A percentile compares a stretch with the other conserved stretches of the same genome.
phyloP scores from a whole-genome alignment of 2,113 vertebrate species.

The Butorides virescens region DNA sequence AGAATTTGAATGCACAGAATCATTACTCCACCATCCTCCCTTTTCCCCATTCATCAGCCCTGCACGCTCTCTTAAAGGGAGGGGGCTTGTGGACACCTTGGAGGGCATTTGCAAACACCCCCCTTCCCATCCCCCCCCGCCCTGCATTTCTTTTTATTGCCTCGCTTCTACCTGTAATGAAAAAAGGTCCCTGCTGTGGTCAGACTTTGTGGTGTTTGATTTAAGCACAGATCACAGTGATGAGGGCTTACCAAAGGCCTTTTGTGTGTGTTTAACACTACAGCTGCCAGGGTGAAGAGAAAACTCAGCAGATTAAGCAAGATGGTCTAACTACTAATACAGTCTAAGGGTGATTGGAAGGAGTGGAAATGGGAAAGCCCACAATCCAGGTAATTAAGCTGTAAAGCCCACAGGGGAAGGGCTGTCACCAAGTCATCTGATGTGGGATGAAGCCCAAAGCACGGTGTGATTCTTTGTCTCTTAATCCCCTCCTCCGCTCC shows the following conservation, averaged over 20 bases:
- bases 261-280: conserved; percentile 31
- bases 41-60: not conserved
- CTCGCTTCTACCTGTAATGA: conserved; percentile 21
- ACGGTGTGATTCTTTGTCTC: conserved; percentile 42
- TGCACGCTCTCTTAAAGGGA: not conserved
- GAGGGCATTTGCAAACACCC: not conserved
- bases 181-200: not conserved
- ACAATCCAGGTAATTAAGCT: conserved; percentile 67
- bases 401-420: conserved; percentile 57
- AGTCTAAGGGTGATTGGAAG: not conserved
- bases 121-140: too few species aligned
- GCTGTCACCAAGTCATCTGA: conserved; percentile 64
- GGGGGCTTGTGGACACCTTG: not conserved
- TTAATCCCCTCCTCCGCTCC: conserved; percentile 44
- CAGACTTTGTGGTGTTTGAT: conserved; percentile 23
- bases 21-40: not conserved
- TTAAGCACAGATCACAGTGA: not conserved
- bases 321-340: conserved; percentile 50
- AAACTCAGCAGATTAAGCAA: not conserved
- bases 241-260: not conserved
- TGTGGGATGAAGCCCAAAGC: conserved; percentile 56
- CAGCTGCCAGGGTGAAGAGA: not conserved
- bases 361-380: conserved; percentile 36
- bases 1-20: not conserved
- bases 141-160: not conserved